These are phyloP conservation scores for Philopotamus ludificatus DNA, from an alignment of 1,140 invertebrate genomes.

Conservation along the genomic window DNA sequence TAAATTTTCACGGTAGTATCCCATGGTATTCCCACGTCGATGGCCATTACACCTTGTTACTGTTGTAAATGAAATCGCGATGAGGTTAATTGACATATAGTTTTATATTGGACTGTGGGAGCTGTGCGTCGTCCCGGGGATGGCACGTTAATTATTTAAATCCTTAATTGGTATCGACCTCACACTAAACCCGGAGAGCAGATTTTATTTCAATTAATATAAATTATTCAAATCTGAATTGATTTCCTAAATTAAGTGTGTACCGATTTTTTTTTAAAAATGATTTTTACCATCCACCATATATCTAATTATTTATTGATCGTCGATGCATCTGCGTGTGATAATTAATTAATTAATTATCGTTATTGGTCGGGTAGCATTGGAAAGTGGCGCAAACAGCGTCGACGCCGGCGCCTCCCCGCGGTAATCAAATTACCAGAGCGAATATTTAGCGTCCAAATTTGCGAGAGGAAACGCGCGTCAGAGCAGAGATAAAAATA, in stretches of 20 bases:
- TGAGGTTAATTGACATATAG: conserved; percentile 23
- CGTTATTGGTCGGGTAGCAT: no score
- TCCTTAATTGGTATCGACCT: no score
- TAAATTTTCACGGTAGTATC: neutral
- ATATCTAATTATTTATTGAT: no score
- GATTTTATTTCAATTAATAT: no score
- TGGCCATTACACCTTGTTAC: conserved; percentile 16
- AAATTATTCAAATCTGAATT: no score
- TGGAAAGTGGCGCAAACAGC: neutral
- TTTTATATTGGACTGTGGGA: conserved; percentile 20
- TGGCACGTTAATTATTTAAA: neutral
- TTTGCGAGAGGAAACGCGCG: neutral
- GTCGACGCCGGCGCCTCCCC: neutral
- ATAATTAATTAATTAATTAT: no score
- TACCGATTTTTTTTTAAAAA: no score
- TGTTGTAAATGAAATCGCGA: conserved; percentile 13
- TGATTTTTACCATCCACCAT: no score
- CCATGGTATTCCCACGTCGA: conserved; percentile 1
- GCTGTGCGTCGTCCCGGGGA: neutral
- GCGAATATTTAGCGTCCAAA: conserved; percentile 2
- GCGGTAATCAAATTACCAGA: neutral
- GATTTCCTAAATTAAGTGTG: no score
- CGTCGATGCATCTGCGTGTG: no score
- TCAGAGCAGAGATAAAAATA: neutral
- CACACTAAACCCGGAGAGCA: no score